Conservation (phyloP, 2,797 vertebrate species). For the Poeciliopsis presidionis region DNA sequence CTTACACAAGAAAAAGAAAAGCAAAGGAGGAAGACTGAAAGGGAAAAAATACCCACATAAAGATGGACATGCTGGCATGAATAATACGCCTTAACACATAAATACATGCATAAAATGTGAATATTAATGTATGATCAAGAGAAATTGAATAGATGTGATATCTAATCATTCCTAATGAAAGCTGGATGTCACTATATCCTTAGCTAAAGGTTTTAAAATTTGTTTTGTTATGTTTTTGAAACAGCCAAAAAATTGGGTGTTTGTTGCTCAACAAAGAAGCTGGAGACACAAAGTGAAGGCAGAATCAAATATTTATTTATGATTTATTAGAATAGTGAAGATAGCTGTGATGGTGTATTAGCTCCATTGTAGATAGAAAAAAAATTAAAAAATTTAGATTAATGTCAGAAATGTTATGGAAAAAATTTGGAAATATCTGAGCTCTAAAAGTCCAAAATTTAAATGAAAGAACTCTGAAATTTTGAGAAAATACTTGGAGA, state of each 20-base stretch:
- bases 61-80: conserved; percentile 9
- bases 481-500: too few species aligned
- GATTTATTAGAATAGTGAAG: not conserved
- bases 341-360: not conserved
- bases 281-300: not conserved
- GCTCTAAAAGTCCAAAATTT: too few species aligned
- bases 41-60: conserved; percentile 15
- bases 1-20: conserved; percentile 44
- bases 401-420: too few species aligned
- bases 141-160: not conserved
- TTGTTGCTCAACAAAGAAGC: not conserved
- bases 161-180: not conserved
- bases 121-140: not conserved
- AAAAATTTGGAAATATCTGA: too few species aligned
- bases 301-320: not conserved
- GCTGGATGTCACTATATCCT: not conserved
- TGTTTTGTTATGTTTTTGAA: too few species aligned
- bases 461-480: too few species aligned
- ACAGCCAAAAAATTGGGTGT: not conserved
- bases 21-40: conserved; percentile 37
- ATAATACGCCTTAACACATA: not conserved
- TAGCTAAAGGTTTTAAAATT: too few species aligned
- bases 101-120: not conserved
- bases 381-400: too few species aligned
- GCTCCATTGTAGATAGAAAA: not conserved